Evolutionary conservation across 2,888 invertebrate species (phyloP).

Genomic region (Volucella zonaria): DNA sequence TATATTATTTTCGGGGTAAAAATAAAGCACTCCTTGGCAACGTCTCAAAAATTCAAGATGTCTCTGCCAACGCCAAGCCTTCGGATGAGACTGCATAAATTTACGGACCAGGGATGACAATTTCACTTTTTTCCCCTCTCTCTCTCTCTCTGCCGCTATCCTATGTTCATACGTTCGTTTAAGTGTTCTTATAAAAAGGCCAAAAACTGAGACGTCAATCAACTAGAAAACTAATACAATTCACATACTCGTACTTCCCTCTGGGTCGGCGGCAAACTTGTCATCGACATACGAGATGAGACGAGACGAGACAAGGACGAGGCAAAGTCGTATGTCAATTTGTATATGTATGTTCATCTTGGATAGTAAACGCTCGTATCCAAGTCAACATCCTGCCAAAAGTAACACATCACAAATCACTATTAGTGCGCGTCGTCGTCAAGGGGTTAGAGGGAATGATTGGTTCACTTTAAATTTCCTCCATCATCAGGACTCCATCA

Average conservation of each 20-base stretch:
- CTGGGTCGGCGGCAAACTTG: constrained; percentile 47
- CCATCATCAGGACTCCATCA: constrained; percentile 38
- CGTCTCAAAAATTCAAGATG: constrained; percentile 53
- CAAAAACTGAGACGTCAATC: constrained; percentile 67
- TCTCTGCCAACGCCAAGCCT: constrained; percentile 31
- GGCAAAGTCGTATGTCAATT: constrained; percentile 65
- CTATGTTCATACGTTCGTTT: constrained; percentile 15
- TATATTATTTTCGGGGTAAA: constrained; percentile 17
- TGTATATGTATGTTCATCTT: constrained; percentile 61
- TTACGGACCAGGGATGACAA: constrained; percentile 16
- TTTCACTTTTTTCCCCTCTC: constrained; percentile 2
- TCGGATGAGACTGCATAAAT: constrained; percentile 46
- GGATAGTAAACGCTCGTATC: constrained; percentile 51
- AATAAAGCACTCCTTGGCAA: constrained; percentile 34
- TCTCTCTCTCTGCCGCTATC: neutral
- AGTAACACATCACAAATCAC: constrained; percentile 63
- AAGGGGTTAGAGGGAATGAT: constrained; percentile 45
- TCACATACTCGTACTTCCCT: neutral
- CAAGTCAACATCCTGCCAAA: constrained; percentile 59
- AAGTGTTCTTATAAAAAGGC: constrained; percentile 1
- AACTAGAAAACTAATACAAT: constrained; percentile 71
- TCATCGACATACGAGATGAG: constrained; percentile 16
- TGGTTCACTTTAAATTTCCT: constrained; percentile 68
- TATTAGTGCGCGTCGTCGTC: constrained; percentile 16
- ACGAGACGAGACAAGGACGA: neutral